These are phyloP conservation scores for Monochamus alternatus DNA, from an alignment of 2,888 invertebrate genomes.

Conservation along the genomic window DNA sequence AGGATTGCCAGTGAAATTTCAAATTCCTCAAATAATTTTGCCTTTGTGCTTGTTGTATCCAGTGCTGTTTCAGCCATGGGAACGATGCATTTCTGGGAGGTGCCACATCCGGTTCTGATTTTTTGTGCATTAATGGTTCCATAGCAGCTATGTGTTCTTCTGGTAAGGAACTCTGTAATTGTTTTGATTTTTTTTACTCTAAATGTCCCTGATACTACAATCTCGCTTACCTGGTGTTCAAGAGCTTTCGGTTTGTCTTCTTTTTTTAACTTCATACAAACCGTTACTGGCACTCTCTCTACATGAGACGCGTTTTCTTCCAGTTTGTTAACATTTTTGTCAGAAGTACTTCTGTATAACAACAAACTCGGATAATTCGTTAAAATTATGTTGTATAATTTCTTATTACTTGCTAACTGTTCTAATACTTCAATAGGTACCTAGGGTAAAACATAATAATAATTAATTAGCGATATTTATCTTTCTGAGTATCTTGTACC, in stretches of 20 bases:
- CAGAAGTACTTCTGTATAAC: constrained; percentile 77
- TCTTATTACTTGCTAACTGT: constrained; percentile 77
- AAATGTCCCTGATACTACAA: neutral
- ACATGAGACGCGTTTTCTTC: constrained; percentile 62
- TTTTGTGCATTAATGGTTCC: constrained; percentile 54
- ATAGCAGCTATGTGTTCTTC: constrained; percentile 53
- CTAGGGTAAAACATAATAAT: constrained; percentile 67
- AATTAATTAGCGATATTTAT: neutral
- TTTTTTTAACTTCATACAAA: constrained; percentile 77
- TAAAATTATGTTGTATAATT: constrained; percentile 80
- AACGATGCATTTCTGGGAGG: constrained; percentile 63
- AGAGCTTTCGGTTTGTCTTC: constrained; percentile 54
- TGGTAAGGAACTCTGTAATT: constrained; percentile 57
- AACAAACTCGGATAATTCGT: constrained; percentile 83
- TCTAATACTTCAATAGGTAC: constrained; percentile 79
- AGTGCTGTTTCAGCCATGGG: constrained; percentile 73
- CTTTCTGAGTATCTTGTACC: constrained; percentile 67
- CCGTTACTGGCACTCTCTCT: constrained; percentile 73
- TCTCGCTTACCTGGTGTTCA: constrained; percentile 46
- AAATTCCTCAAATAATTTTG: constrained; percentile 83
- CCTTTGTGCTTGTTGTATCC: constrained; percentile 63
- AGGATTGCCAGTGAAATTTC: constrained; percentile 84
- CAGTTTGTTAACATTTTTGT: constrained; percentile 73
- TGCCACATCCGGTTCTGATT: constrained; percentile 40
- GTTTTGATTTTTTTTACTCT: neutral